A percentile compares a stretch with the other conserved stretches of the same genome.
phyloP scores from a whole-genome alignment of 2,797 vertebrate species.

The Sebastolobus altivelis region DNA sequence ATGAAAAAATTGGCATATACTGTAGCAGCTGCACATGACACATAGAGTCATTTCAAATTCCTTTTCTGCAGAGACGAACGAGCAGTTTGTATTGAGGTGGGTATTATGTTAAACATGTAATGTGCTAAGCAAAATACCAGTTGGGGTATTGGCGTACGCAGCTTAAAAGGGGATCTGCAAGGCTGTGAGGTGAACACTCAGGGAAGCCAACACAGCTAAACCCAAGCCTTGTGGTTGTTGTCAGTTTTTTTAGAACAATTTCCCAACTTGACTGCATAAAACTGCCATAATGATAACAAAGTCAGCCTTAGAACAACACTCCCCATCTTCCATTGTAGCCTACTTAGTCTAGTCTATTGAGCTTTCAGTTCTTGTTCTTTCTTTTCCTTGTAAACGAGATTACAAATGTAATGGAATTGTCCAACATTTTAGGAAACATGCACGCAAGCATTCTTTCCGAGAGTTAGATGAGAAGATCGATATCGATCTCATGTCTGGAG shows the following conservation, averaged over 20 bases:
- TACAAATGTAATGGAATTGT: background rate
- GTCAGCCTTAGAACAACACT: background rate
- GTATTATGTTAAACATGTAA: constrained; percentile 10
- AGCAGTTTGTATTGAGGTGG: background rate
- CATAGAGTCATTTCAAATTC: constrained; percentile 12
- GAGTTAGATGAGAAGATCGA: background rate
- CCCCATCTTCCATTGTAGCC: background rate
- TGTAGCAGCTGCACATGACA: constrained; percentile 26
- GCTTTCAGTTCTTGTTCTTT: background rate
- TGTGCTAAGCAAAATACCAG: constrained; percentile 1
- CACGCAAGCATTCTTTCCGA: background rate
- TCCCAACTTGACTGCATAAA: background rate
- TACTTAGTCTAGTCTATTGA: background rate
- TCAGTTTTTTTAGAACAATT: background rate
- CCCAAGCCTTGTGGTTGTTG: background rate
- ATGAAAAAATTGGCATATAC: background rate
- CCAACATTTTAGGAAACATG: background rate
- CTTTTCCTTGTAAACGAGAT: background rate
- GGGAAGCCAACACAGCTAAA: background rate
- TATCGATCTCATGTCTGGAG: background rate
- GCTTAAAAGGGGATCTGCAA: background rate
- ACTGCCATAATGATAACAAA: background rate
- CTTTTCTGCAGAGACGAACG: constrained; percentile 7
- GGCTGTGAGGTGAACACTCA: background rate
- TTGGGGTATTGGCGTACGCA: background rate